A percentile compares a stretch with the other conserved stretches of the same genome.
Conservation (phyloP, 2,888 invertebrate genomes). For the Creontiades dilutus region DNA sequence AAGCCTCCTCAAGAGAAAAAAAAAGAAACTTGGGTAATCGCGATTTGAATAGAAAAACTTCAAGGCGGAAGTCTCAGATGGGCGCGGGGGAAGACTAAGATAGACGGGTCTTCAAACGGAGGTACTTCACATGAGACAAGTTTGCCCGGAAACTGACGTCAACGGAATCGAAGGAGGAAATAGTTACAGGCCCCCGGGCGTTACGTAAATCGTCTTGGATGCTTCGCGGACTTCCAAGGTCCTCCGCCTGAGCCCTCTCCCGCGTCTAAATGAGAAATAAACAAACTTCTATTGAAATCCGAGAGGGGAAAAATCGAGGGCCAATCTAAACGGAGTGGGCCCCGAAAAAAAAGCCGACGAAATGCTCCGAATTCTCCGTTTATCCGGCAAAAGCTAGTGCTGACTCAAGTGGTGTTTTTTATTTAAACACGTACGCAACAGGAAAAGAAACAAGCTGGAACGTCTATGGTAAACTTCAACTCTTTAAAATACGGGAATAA, state of each 20-base stretch:
- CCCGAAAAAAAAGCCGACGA: neutral
- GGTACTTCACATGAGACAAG: constrained; percentile 52
- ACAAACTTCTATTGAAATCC: constrained; percentile 54
- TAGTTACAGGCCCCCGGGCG: constrained; percentile 13
- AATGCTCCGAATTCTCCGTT: constrained; percentile 7
- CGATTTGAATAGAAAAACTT: neutral
- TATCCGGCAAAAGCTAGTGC: neutral
- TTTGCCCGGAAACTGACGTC: constrained; percentile 62
- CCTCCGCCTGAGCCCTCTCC: neutral
- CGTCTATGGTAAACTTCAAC: neutral
- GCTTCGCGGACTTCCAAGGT: constrained; percentile 47
- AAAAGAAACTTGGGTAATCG: neutral
- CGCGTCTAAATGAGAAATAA: constrained; percentile 43
- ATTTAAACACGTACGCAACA: constrained; percentile 6
- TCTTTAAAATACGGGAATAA: neutral
- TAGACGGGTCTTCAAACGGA: neutral
- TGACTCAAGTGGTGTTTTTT: constrained; percentile 26
- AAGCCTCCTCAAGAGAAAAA: neutral
- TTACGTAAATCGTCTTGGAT: constrained; percentile 52
- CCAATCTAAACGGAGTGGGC: constrained; percentile 2
- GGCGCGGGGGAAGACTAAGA: neutral
- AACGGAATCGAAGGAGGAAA: constrained; percentile 34
- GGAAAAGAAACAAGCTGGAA: neutral
- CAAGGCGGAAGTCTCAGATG: neutral
- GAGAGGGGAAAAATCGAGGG: neutral